Percentiles rank a stretch among this genome's conserved stretches.
Evolutionary conservation across 2,888 invertebrate genomes (phyloP).

Genomic region (Tipula confusa): DNA sequence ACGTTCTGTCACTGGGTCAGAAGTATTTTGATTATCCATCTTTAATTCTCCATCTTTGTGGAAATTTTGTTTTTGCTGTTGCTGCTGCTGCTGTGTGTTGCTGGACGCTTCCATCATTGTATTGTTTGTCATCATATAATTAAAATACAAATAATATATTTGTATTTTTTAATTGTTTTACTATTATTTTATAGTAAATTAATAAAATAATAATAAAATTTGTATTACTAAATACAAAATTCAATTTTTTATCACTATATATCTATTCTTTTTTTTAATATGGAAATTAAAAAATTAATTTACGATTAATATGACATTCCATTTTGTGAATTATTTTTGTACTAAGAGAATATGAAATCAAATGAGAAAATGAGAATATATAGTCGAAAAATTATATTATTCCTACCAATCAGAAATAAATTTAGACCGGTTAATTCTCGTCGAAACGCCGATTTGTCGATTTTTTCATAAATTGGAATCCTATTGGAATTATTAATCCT

Average conservation of each 20-base stretch:
- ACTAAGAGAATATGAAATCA: not conserved
- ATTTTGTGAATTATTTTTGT: slow-evolving; percentile 20
- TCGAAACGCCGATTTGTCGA: not conserved
- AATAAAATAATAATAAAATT: not conserved
- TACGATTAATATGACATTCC: not conserved
- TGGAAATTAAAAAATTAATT: not conserved
- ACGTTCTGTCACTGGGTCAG: slow-evolving; percentile 50
- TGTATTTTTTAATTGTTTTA: not conserved
- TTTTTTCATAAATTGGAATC: not conserved
- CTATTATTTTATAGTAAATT: not conserved
- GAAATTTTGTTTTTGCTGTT: slow-evolving; percentile 27
- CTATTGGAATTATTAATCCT: not conserved
- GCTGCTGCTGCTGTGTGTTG: slow-evolving; percentile 15
- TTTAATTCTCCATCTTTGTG: not conserved
- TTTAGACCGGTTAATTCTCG: not conserved
- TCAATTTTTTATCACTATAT: not conserved
- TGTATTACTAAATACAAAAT: not conserved
- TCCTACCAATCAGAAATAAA: not conserved
- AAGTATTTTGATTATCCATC: not conserved
- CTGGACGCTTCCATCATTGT: slow-evolving; percentile 27
- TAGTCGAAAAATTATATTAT: not conserved
- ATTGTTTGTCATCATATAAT: slow-evolving; percentile 30
- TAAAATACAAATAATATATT: not conserved
- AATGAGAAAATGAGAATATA: not conserved
- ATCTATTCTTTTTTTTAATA: not conserved